These are phyloP conservation scores for Phylloscopus trochilus DNA, from an alignment of 2,113 vertebrate species.

Conservation along the genomic window DNA sequence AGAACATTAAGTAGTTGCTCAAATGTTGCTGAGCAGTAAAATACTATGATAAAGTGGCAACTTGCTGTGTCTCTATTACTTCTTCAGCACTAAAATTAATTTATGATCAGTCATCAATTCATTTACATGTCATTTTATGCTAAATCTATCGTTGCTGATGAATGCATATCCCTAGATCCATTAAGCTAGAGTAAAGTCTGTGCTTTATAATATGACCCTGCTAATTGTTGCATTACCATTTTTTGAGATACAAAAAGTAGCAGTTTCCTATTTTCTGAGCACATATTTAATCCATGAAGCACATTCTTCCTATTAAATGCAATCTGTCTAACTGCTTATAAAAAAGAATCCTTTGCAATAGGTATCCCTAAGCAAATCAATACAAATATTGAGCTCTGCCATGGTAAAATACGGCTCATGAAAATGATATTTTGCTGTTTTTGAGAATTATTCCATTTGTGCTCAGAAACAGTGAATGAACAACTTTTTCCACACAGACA, in stretches of 20 bases:
- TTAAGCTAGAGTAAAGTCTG: constrained; percentile 79
- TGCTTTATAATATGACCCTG: constrained; percentile 80
- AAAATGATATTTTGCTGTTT: constrained; percentile 16
- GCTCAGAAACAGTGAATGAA: neutral
- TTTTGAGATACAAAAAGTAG: constrained; percentile 83
- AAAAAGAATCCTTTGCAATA: constrained; percentile 37
- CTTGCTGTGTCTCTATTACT: constrained; percentile 79
- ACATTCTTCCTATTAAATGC: constrained; percentile 57
- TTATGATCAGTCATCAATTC: constrained; percentile 88
- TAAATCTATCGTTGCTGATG: constrained; percentile 87
- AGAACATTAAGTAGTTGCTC: constrained; percentile 78
- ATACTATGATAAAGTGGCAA: constrained; percentile 78
- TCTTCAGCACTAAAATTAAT: constrained; percentile 92
- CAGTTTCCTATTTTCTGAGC: constrained; percentile 54
- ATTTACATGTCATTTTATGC: constrained; percentile 92
- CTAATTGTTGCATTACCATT: constrained; percentile 84
- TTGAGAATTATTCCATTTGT: constrained; percentile 4
- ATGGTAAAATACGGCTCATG: neutral
- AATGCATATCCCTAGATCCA: constrained; percentile 79
- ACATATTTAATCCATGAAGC: constrained; percentile 63
- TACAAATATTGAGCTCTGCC: constrained; percentile 51
- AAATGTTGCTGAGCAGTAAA: constrained; percentile 80
- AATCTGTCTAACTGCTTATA: constrained; percentile 54
- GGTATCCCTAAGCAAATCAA: constrained; percentile 52
- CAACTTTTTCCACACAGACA: neutral